Conservation (phyloP, 2,888 invertebrate species). For the Cheiracanthium punctorium region DNA sequence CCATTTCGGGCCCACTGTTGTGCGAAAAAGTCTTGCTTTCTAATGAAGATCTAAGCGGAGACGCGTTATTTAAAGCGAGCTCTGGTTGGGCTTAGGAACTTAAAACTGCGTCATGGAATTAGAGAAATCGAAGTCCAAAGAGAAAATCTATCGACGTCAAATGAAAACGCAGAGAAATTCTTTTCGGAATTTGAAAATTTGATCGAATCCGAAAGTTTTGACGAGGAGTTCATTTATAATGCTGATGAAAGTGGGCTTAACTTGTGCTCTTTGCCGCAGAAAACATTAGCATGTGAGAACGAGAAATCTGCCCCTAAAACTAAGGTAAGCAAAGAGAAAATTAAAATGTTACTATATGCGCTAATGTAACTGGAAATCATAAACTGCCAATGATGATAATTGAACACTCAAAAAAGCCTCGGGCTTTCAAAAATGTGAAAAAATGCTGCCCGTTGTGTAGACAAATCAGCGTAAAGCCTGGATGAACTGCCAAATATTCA, state of each 20-base stretch:
- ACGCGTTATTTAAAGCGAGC: not conserved
- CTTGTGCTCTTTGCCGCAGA: not conserved
- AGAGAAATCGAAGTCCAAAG: not conserved
- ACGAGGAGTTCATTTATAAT: not conserved
- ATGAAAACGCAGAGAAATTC: not conserved
- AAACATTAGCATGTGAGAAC: not conserved
- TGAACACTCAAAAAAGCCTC: not conserved
- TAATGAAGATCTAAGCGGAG: not conserved
- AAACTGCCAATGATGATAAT: not conserved
- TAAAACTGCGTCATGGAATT: not conserved
- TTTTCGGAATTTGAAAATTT: not conserved
- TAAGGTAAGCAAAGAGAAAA: not conserved
- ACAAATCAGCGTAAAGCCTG: too few relatives aligned
- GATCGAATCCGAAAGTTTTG: not conserved
- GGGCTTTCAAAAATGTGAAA: too few relatives aligned
- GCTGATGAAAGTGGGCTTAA: not conserved
- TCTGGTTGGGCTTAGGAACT: not conserved
- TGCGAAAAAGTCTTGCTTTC: not conserved
- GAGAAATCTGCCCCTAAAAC: not conserved
- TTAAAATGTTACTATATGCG: not conserved
- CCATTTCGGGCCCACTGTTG: too few relatives aligned
- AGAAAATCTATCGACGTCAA: not conserved
- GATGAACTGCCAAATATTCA: too few relatives aligned
- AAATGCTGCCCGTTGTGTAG: too few relatives aligned
- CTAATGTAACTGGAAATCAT: not conserved